phyloP scores from a whole-genome alignment of 1,140 invertebrate genomes.

The Archivesica marissinica region DNA sequence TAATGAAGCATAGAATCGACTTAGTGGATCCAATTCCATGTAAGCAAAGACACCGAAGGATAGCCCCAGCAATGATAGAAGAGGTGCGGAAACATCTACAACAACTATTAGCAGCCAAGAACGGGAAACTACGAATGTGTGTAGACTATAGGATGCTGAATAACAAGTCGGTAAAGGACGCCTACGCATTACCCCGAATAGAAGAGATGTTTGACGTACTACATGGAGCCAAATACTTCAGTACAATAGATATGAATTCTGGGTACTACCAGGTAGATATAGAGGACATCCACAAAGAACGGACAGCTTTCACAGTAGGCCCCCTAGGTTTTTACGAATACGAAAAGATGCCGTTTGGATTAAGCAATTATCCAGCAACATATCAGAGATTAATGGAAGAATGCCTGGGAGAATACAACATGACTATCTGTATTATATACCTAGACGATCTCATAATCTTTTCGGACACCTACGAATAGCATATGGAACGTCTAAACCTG shows the following conservation, averaged over 20 bases:
- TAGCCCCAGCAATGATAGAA: conserved; percentile 37
- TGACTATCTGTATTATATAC: conserved; percentile 11
- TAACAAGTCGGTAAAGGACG: conserved; percentile 9
- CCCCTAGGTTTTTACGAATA: conserved; percentile 36
- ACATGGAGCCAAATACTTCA: conserved; percentile 1
- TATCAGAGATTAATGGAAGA: too few relatives aligned
- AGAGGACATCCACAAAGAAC: conserved; percentile 50
- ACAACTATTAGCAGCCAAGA: conserved; percentile 13
- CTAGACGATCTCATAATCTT: conserved; percentile 24
- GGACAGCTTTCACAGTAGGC: conserved; percentile 41
- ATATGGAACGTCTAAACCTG: not conserved
- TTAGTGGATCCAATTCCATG: conserved; percentile 48
- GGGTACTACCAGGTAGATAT: conserved; percentile 80
- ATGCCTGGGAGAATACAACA: too few relatives aligned
- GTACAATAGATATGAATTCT: conserved; percentile 77
- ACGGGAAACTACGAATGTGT: conserved; percentile 19
- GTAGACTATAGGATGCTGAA: conserved; percentile 37
- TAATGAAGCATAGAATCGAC: conserved; percentile 53
- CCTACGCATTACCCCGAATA: conserved; percentile 27
- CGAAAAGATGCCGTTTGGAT: too few relatives aligned
- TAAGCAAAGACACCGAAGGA: conserved; percentile 45
- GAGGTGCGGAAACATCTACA: conserved; percentile 53
- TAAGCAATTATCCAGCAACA: too few relatives aligned
- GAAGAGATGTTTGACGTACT: conserved; percentile 40
- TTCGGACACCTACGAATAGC: not conserved